Evolutionary conservation across 2,797 vertebrate species (phyloP).

Genomic region (Labroides dimidiatus): DNA sequence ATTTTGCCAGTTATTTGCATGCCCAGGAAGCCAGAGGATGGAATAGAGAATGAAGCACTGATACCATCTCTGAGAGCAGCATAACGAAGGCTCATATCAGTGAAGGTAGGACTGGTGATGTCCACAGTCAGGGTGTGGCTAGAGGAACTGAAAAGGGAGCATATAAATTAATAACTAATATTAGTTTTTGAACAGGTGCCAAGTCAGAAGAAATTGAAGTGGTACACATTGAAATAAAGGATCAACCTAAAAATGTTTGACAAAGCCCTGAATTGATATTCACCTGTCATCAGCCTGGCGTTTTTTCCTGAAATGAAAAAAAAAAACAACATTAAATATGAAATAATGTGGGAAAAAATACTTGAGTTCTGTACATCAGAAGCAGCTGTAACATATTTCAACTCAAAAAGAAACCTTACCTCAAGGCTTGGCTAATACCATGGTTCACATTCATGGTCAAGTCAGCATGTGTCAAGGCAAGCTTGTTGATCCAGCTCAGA

Average conservation of each 20-base stretch:
- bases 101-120: conserved; percentile 80
- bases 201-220: neutral
- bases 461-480: conserved; percentile 85
- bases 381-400: neutral
- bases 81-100: conserved; percentile 74
- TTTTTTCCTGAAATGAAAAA: no score
- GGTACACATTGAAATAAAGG: neutral
- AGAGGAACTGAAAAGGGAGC: conserved; percentile 56
- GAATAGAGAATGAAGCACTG: conserved; percentile 73
- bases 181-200: neutral
- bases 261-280: neutral
- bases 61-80: conserved; percentile 59
- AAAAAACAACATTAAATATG: no score
- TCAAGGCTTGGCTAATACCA: conserved; percentile 60
- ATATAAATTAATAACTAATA: conserved; percentile 19
- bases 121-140: conserved; percentile 76
- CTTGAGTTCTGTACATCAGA: no score
- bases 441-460: conserved; percentile 85
- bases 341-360: no score
- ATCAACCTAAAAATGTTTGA: neutral
- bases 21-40: conserved; percentile 82
- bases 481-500: conserved; percentile 72
- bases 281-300: conserved; percentile 50
- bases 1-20: conserved; percentile 60
- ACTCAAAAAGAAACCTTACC: conserved; percentile 65